A percentile compares a stretch with the other conserved stretches of the same genome.
Evolutionary conservation across 2,888 invertebrate genomes (phyloP).

Genomic region (Pediacus dermestoides): DNA sequence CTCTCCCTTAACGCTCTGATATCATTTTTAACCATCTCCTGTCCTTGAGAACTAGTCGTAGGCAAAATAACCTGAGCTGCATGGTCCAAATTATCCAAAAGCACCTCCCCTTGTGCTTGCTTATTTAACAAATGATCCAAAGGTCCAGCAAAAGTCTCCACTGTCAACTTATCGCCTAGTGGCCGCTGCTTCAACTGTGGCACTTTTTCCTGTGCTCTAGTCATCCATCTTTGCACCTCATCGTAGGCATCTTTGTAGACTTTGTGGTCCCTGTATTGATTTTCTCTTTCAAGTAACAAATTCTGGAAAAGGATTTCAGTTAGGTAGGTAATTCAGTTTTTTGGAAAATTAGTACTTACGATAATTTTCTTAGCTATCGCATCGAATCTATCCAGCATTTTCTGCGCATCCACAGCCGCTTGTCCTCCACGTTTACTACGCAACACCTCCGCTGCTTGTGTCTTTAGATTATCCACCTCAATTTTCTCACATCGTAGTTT

Average conservation of each 20-base stretch:
- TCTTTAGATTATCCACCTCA: slow-evolving; percentile 80
- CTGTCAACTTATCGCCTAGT: slow-evolving; percentile 75
- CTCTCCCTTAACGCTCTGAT: slow-evolving; percentile 81
- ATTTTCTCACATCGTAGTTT: slow-evolving; percentile 85
- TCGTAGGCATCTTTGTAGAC: slow-evolving; percentile 89
- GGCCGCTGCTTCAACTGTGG: slow-evolving; percentile 82
- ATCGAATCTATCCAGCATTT: slow-evolving; percentile 81
- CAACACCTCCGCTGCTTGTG: slow-evolving; percentile 82
- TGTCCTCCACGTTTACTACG: slow-evolving; percentile 81
- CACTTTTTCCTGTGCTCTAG: slow-evolving; percentile 82
- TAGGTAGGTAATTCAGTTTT: background rate
- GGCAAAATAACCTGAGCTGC: slow-evolving; percentile 84
- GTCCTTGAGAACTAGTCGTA: slow-evolving; percentile 77
- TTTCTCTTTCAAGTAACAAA: slow-evolving; percentile 73
- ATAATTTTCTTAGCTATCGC: slow-evolving; percentile 72
- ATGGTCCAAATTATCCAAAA: slow-evolving; percentile 82
- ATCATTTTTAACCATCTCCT: slow-evolving; percentile 77
- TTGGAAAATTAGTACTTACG: slow-evolving; percentile 40
- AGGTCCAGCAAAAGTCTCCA: slow-evolving; percentile 85
- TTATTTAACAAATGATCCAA: slow-evolving; percentile 81
- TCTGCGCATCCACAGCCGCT: slow-evolving; percentile 79
- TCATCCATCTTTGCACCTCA: slow-evolving; percentile 84
- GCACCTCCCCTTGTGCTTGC: slow-evolving; percentile 83
- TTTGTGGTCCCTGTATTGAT: slow-evolving; percentile 83
- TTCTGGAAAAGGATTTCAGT: slow-evolving; percentile 44